Conservation (phyloP, 1,140 invertebrate genomes). For the Sminthurinus signatus region DNA sequence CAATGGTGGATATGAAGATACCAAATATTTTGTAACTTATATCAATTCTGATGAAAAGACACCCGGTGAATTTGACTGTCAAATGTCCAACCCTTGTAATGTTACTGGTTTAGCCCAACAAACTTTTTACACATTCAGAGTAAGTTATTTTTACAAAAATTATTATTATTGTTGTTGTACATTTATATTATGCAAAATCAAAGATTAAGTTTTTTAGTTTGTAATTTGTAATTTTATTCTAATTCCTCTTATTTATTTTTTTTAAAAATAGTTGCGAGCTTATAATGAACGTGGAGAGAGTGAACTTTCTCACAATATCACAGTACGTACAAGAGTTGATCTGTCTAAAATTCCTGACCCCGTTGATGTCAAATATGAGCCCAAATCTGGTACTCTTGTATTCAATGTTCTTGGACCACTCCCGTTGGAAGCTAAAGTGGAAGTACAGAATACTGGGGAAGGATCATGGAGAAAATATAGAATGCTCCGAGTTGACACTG, state of each 20-base stretch:
- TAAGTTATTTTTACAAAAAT: conserved; percentile 40
- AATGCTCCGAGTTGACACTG: conserved; percentile 28
- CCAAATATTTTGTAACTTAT: conserved; percentile 29
- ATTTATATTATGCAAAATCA: no score
- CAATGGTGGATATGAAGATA: conserved; percentile 56
- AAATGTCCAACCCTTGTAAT: conserved; percentile 76
- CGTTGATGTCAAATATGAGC: conserved; percentile 71
- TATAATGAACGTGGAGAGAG: conserved; percentile 76
- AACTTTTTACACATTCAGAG: conserved; percentile 72
- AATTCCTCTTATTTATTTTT: conserved; percentile 18
- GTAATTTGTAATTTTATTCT: neutral
- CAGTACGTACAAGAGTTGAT: conserved; percentile 70
- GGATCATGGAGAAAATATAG: conserved; percentile 37
- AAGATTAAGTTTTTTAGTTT: neutral
- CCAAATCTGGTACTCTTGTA: conserved; percentile 61
- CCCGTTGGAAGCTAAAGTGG: conserved; percentile 54
- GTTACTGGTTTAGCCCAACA: conserved; percentile 74
- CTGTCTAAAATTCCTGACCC: conserved; percentile 64
- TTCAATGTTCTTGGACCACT: conserved; percentile 60
- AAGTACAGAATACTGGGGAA: conserved; percentile 35
- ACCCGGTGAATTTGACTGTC: conserved; percentile 70
- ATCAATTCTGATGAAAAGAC: conserved; percentile 42
- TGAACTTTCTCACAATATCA: conserved; percentile 73
- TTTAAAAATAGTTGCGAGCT: conserved; percentile 60
- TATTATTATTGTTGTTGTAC: conserved; percentile 8